A percentile compares a stretch with the other conserved stretches of the same genome.
These are phyloP conservation scores for Hyphantria cunea DNA, from an alignment of 1,140 invertebrate genomes.

Conservation along the genomic window DNA sequence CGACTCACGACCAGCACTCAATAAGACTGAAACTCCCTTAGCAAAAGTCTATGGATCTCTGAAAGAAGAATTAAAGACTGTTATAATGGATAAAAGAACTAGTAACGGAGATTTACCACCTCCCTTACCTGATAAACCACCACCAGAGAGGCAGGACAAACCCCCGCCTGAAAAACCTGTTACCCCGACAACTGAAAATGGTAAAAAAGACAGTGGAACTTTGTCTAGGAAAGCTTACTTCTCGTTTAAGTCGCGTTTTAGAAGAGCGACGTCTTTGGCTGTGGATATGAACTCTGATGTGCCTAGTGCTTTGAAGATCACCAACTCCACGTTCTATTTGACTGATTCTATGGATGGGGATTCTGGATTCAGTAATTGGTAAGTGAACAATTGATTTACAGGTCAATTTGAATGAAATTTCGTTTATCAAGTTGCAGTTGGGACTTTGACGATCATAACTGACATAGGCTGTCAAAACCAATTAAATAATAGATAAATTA, in stretches of 20 bases:
- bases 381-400: constrained; percentile 30
- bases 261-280: constrained; percentile 75
- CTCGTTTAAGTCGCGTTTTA: constrained; percentile 81
- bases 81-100: constrained; percentile 55
- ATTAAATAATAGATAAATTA: too few relatives aligned
- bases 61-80: constrained; percentile 63
- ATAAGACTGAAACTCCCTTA: constrained; percentile 59
- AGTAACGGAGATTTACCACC: constrained; percentile 60
- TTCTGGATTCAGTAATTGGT: constrained; percentile 81
- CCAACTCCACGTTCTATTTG: constrained; percentile 85
- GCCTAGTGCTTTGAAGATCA: constrained; percentile 74
- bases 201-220: constrained; percentile 67
- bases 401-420: too few relatives aligned
- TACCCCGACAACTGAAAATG: constrained; percentile 54
- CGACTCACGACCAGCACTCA: constrained; percentile 47
- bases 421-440: background rate
- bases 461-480: too few relatives aligned
- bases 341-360: constrained; percentile 84
- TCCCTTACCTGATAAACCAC: constrained; percentile 57
- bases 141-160: constrained; percentile 60
- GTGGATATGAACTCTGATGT: constrained; percentile 68
- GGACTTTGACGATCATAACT: background rate
- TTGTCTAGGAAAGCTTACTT: constrained; percentile 79
- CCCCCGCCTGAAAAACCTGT: constrained; percentile 55
- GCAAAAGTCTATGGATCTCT: constrained; percentile 54